Percentiles rank a stretch among this genome's conserved stretches.
These are phyloP conservation scores for Arnoldichthys spilopterus DNA, from an alignment of 2,797 vertebrate species.

Conservation along the genomic window DNA sequence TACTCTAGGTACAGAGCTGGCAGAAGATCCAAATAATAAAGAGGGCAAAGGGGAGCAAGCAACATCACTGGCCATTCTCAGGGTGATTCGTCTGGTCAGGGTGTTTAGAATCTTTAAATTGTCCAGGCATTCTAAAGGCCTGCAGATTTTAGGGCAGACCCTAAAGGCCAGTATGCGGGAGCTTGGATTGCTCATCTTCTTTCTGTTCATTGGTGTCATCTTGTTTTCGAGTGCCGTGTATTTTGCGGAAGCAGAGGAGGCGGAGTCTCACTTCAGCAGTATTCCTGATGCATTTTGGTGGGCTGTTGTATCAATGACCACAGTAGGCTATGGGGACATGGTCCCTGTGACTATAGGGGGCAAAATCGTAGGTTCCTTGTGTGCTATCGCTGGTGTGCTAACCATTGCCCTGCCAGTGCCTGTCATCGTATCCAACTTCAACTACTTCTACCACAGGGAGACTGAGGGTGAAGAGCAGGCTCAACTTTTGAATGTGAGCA, in stretches of 20 bases:
- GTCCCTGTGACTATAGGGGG: conserved; percentile 99
- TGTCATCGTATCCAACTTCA: conserved; percentile 99
- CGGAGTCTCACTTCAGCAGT: conserved; percentile 90
- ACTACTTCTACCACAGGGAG: conserved; percentile 99
- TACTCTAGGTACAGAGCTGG: conserved; percentile 96
- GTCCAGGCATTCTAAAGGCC: conserved; percentile 98
- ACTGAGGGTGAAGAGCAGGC: conserved; percentile 99
- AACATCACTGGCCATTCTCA: conserved; percentile 97
- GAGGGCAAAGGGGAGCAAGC: conserved; percentile 96
- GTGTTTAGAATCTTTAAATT: conserved; percentile 99
- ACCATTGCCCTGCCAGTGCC: conserved; percentile 99
- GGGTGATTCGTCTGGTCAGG: conserved; percentile 99
- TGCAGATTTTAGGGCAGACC: conserved; percentile 98
- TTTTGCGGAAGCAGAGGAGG: conserved; percentile 97
- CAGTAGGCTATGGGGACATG: conserved; percentile 99
- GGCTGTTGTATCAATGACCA: conserved; percentile 99
- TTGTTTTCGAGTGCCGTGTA: conserved; percentile 98
- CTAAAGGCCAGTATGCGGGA: conserved; percentile 99
- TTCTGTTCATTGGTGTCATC: conserved; percentile 99
- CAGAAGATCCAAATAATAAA: conserved; percentile 83
- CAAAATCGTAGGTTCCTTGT: conserved; percentile 99
- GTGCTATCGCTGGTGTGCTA: conserved; percentile 98
- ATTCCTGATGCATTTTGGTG: conserved; percentile 99
- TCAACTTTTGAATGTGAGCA: conserved; percentile 96
- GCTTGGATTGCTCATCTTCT: conserved; percentile 97